Evolutionary conservation across 1,140 invertebrate genomes (phyloP).

Genomic region (Lordiphosa clarofinis): DNA sequence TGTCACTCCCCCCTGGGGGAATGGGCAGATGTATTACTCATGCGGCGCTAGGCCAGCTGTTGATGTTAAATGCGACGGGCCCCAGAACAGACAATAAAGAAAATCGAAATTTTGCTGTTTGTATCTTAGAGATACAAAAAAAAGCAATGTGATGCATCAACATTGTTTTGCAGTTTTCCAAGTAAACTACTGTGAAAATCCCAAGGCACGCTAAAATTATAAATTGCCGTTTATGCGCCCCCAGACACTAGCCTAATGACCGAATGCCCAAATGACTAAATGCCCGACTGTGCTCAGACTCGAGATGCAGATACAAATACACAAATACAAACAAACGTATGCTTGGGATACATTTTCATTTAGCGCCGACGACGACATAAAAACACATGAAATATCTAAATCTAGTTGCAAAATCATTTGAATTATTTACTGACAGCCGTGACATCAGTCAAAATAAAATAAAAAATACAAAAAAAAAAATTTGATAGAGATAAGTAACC

Average conservation of each 20-base stretch:
- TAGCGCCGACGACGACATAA: conserved; percentile 18
- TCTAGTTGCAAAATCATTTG: conserved; percentile 56
- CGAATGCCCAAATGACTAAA: conserved; percentile 24
- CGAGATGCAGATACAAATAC: conserved; percentile 17
- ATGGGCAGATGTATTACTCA: conserved; percentile 32
- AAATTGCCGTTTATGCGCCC: conserved; percentile 28
- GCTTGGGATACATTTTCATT: conserved; percentile 37
- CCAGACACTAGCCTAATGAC: conserved; percentile 39
- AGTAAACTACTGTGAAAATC: conserved; percentile 21
- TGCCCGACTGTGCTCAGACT: conserved; percentile 13
- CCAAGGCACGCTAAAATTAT: conserved; percentile 9
- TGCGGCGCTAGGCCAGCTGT: conserved; percentile 48
- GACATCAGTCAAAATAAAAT: conserved; percentile 40
- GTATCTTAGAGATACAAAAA: conserved; percentile 10
- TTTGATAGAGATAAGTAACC: not conserved
- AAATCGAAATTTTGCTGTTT: conserved; percentile 6
- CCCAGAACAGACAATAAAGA: conserved; percentile 30
- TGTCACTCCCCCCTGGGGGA: not conserved
- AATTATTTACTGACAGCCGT: conserved; percentile 56
- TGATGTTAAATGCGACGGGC: conserved; percentile 25
- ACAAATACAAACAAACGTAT: conserved; percentile 1
- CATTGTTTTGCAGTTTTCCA: conserved; percentile 29
- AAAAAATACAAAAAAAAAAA: conserved; percentile 11
- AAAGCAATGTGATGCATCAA: conserved; percentile 1
- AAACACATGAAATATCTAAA: conserved; percentile 51